phyloP scores from a whole-genome alignment of 2,888 invertebrate species.

The Cepaea hortensis region DNA sequence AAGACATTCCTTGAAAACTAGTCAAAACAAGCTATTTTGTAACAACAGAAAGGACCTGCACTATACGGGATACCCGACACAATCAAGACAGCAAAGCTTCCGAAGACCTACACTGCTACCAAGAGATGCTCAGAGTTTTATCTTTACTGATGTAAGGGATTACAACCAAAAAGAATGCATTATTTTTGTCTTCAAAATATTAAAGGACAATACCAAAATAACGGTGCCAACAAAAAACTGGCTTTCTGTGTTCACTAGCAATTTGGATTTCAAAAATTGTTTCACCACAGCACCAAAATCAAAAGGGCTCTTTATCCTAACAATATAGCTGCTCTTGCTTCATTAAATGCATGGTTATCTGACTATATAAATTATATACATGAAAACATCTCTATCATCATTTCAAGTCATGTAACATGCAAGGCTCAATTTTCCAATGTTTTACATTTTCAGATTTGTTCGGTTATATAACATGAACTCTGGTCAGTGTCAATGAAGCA shows the following conservation, averaged over 20 bases:
- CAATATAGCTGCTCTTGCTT: constrained; percentile 51
- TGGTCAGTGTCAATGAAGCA: not conserved
- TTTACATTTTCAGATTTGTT: not conserved
- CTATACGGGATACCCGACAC: not conserved
- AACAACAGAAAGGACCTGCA: not conserved
- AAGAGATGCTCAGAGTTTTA: constrained; percentile 46
- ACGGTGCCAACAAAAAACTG: not conserved
- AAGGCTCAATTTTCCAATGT: not conserved
- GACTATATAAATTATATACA: not conserved
- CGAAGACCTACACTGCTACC: constrained; percentile 29
- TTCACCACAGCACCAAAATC: constrained; percentile 53
- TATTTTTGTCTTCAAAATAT: constrained; percentile 12
- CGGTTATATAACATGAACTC: no score
- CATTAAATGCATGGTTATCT: constrained; percentile 49
- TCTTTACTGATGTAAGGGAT: constrained; percentile 47
- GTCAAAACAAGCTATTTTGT: not conserved
- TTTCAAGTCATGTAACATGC: not conserved
- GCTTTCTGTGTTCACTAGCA: constrained; percentile 33
- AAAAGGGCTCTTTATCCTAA: constrained; percentile 51
- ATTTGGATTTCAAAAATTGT: constrained; percentile 44
- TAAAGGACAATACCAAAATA: constrained; percentile 31
- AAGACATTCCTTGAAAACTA: not conserved
- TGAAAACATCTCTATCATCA: not conserved
- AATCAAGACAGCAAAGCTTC: not conserved
- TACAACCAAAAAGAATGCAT: constrained; percentile 45